Conservation (phyloP, 2,888 invertebrate species). For the Helleia helle region DNA sequence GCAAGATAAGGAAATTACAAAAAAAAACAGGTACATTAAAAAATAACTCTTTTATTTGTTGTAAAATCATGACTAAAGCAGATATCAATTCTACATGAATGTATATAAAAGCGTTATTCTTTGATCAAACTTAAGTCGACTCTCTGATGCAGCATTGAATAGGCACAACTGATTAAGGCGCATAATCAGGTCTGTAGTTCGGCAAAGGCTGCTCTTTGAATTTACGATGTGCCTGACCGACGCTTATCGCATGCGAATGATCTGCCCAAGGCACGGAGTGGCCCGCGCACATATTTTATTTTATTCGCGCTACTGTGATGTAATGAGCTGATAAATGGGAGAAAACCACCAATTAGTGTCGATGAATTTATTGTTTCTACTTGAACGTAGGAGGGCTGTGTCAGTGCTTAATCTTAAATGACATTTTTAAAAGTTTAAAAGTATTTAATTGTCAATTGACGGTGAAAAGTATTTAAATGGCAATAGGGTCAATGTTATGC, state of each 20-base stretch:
- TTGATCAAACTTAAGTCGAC: no score
- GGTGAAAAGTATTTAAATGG: conserved; percentile 4
- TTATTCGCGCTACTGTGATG: conserved; percentile 75
- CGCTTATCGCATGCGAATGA: conserved; percentile 73
- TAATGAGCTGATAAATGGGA: conserved; percentile 75
- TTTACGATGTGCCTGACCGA: conserved; percentile 73
- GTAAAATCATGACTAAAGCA: no score
- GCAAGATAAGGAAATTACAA: no score
- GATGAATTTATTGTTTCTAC: conserved; percentile 75
- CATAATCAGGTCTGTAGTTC: conserved; percentile 71
- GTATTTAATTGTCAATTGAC: conserved; percentile 50
- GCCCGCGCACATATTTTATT: conserved; percentile 72
- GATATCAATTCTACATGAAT: no score
- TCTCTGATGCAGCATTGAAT: conserved; percentile 10
- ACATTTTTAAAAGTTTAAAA: conserved; percentile 50
- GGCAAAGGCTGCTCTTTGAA: conserved; percentile 68
- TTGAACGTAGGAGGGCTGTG: conserved; percentile 70
- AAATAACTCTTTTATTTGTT: no score
- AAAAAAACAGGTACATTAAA: no score
- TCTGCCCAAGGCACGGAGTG: conserved; percentile 64
- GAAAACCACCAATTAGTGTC: conserved; percentile 75
- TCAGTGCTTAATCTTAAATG: conserved; percentile 62
- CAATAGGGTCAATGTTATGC: neutral
- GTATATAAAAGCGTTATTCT: no score
- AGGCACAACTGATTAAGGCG: conserved; percentile 61